These are phyloP conservation scores for Penaeus japonicus DNA, from an alignment of 1,140 invertebrate species.

Conservation along the genomic window DNA sequence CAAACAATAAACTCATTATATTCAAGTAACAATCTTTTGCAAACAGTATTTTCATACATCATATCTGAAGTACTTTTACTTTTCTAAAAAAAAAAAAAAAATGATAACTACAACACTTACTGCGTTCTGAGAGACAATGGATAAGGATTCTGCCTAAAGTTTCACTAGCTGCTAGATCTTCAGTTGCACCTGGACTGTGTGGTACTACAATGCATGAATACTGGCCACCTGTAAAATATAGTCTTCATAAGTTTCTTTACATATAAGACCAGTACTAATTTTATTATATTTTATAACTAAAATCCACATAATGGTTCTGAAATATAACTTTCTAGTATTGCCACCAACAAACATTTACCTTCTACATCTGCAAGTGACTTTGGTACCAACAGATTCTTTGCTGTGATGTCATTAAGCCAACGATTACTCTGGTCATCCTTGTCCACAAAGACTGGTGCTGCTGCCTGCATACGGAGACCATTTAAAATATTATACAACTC, in stretches of 20 bases:
- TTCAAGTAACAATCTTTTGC: too few species aligned
- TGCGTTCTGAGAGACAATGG: constrained; percentile 34
- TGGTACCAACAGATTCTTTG: constrained; percentile 35
- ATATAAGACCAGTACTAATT: too few species aligned
- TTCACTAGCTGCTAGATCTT: constrained; percentile 32
- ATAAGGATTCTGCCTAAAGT: constrained; percentile 37
- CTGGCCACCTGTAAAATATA: constrained; percentile 35
- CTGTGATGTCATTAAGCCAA: constrained; percentile 37
- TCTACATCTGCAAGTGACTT: constrained; percentile 33
- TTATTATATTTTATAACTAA: too few species aligned
- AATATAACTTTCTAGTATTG: too few species aligned
- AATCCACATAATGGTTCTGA: too few species aligned
- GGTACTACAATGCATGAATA: constrained; percentile 47
- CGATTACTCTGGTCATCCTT: constrained; percentile 48
- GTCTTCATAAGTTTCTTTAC: too few species aligned
- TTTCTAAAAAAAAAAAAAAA: not conserved
- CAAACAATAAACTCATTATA: too few species aligned
- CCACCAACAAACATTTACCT: constrained; percentile 3
- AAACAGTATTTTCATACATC: too few species aligned
- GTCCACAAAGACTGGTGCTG: constrained; percentile 31
- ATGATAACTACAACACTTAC: constrained; percentile 21
- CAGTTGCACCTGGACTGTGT: constrained; percentile 47
- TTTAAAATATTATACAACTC: too few species aligned
- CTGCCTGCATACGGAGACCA: constrained; percentile 7
- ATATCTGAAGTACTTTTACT: too few species aligned